Evolutionary conservation across 2,797 vertebrate species (phyloP), one percentile per base, ranked within the genome.

Genomic region (Choloepus didactylus): DNA sequence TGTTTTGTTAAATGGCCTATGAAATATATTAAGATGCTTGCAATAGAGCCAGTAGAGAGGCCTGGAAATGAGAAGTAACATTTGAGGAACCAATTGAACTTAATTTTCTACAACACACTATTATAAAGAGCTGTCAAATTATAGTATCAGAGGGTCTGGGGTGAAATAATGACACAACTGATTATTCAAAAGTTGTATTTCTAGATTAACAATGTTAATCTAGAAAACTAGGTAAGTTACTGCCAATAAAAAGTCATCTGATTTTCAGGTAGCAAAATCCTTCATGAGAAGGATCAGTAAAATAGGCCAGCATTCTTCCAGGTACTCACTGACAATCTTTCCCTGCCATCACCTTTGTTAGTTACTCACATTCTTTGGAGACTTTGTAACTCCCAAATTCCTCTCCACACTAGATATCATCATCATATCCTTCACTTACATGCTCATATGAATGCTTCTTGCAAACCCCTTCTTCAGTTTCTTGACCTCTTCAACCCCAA

Each of bases 221-320:
- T 80, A 66, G 67, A 92, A 54, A 91, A 85, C n/a, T 56, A 49
- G 23, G 51, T n/a, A 91, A 89, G 21, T 69, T 44, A 93, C n/a
- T 64, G 8, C 31, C 31, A 66, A 35, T 59, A 87, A 87, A 56
- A 84, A 89, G 86, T 23, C n/a, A 54, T 27, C 69, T 72, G 54
- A 23, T 82, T 91, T 86, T 76, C 15, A 73, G 46, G 12, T 31
- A 66, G 49, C 21, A 79, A 94, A 66, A 12, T 69, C 80, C 15
- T 44, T 93, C 51, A 38, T 35, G 82, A 85, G 38, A 56, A 94
- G 79, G 60, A 41, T 23, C 46, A 84, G 59, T 73, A 89, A 89
- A 73, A 73, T 29, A 27, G 64, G 35, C 29, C 25, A 21, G 76
- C 21, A 15, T 35, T 35, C 38, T 73, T 44, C 64, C 44, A 69